These are phyloP conservation scores for Drosophila biarmipes DNA, from an alignment of 1,140 invertebrate genomes.

Conservation along the genomic window DNA sequence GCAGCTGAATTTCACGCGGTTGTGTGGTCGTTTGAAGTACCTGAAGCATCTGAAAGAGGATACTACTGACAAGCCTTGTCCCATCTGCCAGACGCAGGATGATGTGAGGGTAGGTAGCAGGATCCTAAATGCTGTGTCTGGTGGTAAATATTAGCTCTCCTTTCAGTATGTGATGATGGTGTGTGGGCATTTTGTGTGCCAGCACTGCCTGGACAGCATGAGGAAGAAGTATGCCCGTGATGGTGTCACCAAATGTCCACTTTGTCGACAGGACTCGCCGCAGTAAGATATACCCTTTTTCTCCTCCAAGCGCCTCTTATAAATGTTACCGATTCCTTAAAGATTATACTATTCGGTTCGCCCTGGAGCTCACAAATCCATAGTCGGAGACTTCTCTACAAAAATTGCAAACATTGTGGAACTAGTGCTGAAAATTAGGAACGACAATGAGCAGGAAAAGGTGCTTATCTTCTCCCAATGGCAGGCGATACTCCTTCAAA, in stretches of 20 bases:
- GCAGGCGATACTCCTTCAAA: constrained; percentile 87
- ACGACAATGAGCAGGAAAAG: constrained; percentile 85
- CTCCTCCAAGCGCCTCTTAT: neutral
- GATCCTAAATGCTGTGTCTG: neutral
- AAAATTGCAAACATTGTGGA: constrained; percentile 90
- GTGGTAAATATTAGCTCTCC: neutral
- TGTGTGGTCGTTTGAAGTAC: constrained; percentile 73
- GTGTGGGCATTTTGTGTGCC: constrained; percentile 79
- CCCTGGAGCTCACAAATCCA: constrained; percentile 16
- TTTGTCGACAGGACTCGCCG: constrained; percentile 86
- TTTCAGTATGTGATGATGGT: constrained; percentile 77
- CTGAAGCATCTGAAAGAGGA: constrained; percentile 77
- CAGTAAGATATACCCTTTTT: constrained; percentile 37
- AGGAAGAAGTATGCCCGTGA: constrained; percentile 2
- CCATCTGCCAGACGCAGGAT: constrained; percentile 87
- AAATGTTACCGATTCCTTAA: neutral
- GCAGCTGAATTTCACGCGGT: constrained; percentile 65
- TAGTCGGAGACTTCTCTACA: constrained; percentile 88
- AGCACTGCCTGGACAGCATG: constrained; percentile 63
- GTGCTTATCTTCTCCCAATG: constrained; percentile 91
- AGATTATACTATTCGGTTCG: constrained; percentile 74
- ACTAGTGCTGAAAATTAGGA: constrained; percentile 86
- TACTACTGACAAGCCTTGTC: constrained; percentile 87
- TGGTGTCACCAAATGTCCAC: constrained; percentile 85
- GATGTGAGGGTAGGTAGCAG: constrained; percentile 56